Conservation (phyloP, 2,113 vertebrate species). For the Phylloscopus whistleri region DNA sequence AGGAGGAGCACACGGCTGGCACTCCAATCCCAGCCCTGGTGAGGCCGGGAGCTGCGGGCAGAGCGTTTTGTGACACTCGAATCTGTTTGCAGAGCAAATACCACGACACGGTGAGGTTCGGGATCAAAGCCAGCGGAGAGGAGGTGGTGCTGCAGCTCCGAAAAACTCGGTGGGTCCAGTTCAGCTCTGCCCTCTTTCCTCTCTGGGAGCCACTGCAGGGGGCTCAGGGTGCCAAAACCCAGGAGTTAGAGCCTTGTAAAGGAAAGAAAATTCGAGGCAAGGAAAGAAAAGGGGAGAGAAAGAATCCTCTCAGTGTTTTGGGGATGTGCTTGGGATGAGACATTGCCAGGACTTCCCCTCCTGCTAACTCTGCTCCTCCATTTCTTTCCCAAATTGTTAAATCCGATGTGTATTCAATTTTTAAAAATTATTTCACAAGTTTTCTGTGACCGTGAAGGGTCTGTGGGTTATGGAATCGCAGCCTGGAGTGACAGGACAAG, state of each 20-base stretch:
- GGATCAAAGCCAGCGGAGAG: conserved; percentile 66
- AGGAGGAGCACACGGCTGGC: background rate
- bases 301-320: accelerated
- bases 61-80: too few species aligned
- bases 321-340: accelerated
- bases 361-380: background rate
- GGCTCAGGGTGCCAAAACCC: background rate
- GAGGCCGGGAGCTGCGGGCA: background rate
- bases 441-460: background rate
- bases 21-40: background rate
- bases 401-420: background rate
- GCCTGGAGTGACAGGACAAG: background rate
- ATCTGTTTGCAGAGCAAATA: conserved; percentile 66
- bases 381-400: background rate
- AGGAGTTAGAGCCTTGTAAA: background rate
- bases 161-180: conserved; percentile 69
- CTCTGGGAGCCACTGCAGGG: background rate
- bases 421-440: too few species aligned
- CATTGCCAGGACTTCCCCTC: accelerated
- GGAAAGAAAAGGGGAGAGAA: background rate
- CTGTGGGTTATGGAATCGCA: background rate
- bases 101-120: conserved; percentile 60
- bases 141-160: conserved; percentile 65
- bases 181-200: background rate
- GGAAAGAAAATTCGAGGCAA: background rate